A percentile compares a stretch with the other conserved stretches of the same genome.
phyloP scores from a whole-genome alignment of 2,113 vertebrate species.

The Phalacrocorax pelagicus region DNA sequence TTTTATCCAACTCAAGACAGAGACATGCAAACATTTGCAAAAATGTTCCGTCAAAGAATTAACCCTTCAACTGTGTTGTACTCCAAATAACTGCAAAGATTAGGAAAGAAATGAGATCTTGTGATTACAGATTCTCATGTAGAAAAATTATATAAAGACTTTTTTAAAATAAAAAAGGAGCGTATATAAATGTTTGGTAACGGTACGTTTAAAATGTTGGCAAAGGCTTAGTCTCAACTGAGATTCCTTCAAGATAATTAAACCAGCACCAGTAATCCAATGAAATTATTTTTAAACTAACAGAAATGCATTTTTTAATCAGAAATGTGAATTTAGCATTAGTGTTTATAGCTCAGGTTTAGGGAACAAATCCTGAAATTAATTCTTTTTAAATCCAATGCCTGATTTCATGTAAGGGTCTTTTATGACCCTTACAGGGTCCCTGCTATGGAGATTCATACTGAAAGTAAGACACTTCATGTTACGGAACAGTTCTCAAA shows the following conservation, averaged over 20 bases:
- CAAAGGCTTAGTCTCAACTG: neutral
- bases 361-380: neutral
- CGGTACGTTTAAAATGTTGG: neutral
- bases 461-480: neutral
- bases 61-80: neutral
- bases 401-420: neutral
- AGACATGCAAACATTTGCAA: neutral
- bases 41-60: neutral
- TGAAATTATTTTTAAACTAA: neutral
- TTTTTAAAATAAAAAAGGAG: neutral
- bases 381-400: neutral
- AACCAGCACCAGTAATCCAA: neutral
- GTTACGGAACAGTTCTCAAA: neutral
- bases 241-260: conserved; percentile 14
- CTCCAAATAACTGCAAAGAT: neutral
- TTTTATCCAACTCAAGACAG: neutral
- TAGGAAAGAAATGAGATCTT: conserved; percentile 5
- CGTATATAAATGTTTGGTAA: neutral
- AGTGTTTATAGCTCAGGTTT: neutral
- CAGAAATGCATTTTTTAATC: too few relatives aligned
- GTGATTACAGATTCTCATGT: neutral
- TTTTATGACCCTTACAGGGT: neutral
- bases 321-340: neutral
- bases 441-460: neutral
- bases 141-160: neutral